phyloP scores from a whole-genome alignment of 1,140 invertebrate genomes.

The Harpegnathos saltator region DNA sequence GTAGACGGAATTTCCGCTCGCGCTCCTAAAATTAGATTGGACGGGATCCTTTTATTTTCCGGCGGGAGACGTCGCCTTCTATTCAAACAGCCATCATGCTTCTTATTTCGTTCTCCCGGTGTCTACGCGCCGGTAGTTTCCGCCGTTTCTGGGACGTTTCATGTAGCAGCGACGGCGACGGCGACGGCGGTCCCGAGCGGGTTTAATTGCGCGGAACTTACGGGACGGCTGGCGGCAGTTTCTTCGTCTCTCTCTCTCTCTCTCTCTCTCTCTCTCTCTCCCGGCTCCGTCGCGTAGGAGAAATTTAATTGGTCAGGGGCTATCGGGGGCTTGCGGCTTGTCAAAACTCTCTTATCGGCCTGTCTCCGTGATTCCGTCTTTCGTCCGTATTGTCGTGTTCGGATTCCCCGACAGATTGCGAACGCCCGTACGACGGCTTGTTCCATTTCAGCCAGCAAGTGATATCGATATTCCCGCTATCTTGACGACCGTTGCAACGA shows the following conservation, averaged over 20 bases:
- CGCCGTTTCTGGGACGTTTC: not conserved
- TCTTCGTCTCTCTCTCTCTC: not conserved
- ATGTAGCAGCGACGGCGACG: not conserved
- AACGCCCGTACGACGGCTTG: constrained; percentile 20
- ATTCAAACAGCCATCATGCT: constrained; percentile 7
- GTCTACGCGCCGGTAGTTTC: not conserved
- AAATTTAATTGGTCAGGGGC: constrained; percentile 56
- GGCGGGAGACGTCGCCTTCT: not conserved
- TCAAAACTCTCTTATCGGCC: constrained; percentile 47
- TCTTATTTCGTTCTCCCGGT: constrained; percentile 16
- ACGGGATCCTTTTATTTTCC: constrained; percentile 27
- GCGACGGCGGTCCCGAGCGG: not conserved
- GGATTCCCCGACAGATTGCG: constrained; percentile 62
- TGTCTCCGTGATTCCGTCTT: constrained; percentile 32
- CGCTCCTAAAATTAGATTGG: constrained; percentile 40
- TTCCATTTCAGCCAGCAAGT: constrained; percentile 21
- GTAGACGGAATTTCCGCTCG: constrained; percentile 20
- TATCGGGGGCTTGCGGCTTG: constrained; percentile 32
- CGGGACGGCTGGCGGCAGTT: constrained; percentile 3
- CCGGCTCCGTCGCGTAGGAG: constrained; percentile 27
- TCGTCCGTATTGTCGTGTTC: constrained; percentile 35
- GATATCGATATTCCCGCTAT: constrained; percentile 27
- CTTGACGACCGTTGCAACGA: not conserved
- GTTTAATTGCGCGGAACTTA: constrained; percentile 47
- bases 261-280: constrained; percentile 7